Conservation (phyloP, 1,140 invertebrate genomes). For the Pseudachorutes palmiensis region DNA sequence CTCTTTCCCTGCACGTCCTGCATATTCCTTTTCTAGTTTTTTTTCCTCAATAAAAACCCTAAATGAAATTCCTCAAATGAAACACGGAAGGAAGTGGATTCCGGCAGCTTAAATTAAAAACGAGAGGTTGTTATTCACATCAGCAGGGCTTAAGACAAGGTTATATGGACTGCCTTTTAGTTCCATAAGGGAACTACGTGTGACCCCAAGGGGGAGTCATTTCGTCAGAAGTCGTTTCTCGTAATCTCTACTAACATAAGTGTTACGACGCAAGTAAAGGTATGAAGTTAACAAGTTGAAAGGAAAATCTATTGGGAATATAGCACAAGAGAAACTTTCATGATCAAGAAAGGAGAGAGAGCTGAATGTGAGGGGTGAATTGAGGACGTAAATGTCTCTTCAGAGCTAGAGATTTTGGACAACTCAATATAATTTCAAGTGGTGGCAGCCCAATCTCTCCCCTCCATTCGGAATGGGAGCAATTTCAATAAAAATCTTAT, state of each 20-base stretch:
- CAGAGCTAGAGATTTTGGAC: background rate
- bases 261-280: background rate
- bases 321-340: background rate
- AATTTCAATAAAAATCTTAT: constrained; percentile 18
- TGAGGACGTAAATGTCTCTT: constrained; percentile 5
- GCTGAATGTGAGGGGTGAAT: background rate
- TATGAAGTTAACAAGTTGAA: background rate
- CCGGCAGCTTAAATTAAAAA: too few species aligned
- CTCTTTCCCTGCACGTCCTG: too few species aligned
- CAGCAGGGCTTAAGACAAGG: too few species aligned
- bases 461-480: constrained; percentile 1
- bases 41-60: too few species aligned
- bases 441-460: background rate
- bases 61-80: too few species aligned
- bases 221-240: background rate
- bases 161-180: too few species aligned
- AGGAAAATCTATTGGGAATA: constrained; percentile 5
- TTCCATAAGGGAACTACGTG: background rate
- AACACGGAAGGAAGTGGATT: too few species aligned
- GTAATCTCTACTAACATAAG: background rate
- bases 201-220: background rate
- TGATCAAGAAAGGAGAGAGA: background rate
- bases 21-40: too few species aligned
- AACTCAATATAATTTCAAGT: constrained; percentile 8
- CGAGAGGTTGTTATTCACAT: too few species aligned